Base-by-base conservation (phyloP, 2,888 invertebrate species). In the Mythimna ferrago region DNA sequence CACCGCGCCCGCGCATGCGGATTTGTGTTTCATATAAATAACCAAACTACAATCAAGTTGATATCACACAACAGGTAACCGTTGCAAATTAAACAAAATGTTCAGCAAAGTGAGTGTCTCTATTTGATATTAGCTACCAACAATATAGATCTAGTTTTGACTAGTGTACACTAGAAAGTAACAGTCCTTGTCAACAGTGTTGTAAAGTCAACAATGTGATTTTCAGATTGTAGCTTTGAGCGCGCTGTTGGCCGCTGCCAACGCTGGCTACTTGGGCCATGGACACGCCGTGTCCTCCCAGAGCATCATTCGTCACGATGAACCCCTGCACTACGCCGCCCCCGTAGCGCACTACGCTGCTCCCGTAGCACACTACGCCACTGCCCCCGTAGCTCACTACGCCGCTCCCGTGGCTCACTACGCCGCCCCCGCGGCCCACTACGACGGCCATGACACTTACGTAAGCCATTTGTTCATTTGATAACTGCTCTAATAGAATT, bases 211-310 rank as follows among this genome's bases (percentile, higher is more conserved):
- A 21, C 6, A 2, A 14, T 60, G 11, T 70, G 57, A 73, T 82
- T 89, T 65, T 82, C 88, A 96, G 96, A 93, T 95, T 80, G 79
- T 96, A 84, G 91, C 94, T 72, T 86, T 96, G 79, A 89, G 93
- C 75, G 92, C 92, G 63, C 80, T 96, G 71, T 81, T 96, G 90
- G 92, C 93, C 53, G 91, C 96, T 21, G 94, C 95, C 78, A 94
- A 92, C 83, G 97, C 96, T 57, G 76, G 81, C 6, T 75, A 57
- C 44, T 21, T 77, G 76, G 93, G 92, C 6, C 83, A 82, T 66
- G 82, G 78, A 26, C 92, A 91, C 77, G 93, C 93, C 71, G 90
- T 93, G 62, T 94, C 94, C 16, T 93, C 92, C 65, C 94, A 94
- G 76, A 93, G 91, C 88, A 93, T 94, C 78, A 87, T 94, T 56